Conservation (phyloP, 1,140 invertebrate species). For the Venturia canescens region DNA sequence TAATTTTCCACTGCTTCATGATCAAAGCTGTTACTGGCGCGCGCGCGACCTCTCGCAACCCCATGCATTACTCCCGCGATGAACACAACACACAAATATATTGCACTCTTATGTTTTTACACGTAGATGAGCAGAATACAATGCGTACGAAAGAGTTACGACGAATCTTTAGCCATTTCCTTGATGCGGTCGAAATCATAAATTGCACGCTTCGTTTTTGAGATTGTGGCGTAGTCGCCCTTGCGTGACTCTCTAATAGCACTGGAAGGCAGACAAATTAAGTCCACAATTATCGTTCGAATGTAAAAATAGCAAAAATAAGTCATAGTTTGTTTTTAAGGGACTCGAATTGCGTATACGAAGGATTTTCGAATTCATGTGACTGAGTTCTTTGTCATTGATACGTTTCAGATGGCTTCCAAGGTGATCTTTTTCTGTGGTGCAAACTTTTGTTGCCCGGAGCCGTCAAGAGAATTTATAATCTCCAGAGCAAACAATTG, state of each 20-base stretch:
- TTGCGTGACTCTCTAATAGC: no score
- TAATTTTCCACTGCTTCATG: conserved; percentile 62
- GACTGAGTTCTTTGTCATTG: background rate
- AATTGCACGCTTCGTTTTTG: no score
- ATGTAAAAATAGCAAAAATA: no score
- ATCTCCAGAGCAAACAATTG: conserved; percentile 94
- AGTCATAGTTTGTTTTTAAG: no score
- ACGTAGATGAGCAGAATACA: background rate
- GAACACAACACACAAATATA: background rate
- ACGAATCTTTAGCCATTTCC: background rate
- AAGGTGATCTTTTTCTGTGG: conserved; percentile 89
- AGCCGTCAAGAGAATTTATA: conserved; percentile 90
- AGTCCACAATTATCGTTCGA: no score
- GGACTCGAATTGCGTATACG: no score
- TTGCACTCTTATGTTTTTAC: background rate
- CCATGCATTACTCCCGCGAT: conserved; percentile 6
- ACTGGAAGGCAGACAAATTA: no score
- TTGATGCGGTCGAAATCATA: background rate
- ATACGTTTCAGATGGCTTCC: conserved; percentile 81
- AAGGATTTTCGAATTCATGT: background rate
- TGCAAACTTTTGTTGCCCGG: conserved; percentile 90
- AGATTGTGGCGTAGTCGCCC: no score
- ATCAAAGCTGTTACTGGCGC: conserved; percentile 9
- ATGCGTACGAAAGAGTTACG: conserved; percentile 7
- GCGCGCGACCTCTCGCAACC: conserved; percentile 48